Evolutionary conservation across 2,113 vertebrate genomes (phyloP), one percentile per base, ranked within the genome.

Genomic region (Fukomys damarensis): DNA sequence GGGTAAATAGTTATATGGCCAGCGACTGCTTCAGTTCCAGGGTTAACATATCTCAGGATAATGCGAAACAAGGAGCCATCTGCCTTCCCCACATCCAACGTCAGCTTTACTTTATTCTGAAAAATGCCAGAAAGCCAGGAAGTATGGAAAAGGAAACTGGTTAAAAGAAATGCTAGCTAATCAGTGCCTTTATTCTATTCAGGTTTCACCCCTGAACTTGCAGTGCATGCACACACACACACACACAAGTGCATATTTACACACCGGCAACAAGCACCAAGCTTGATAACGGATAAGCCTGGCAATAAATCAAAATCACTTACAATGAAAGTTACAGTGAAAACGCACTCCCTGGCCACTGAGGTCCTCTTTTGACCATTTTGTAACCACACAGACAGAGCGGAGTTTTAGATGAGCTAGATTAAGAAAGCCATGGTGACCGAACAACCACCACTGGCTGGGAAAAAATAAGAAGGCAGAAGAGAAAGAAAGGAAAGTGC

Each of bases 41-140:
- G 98, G 98, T 99, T 99, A 98, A 99, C 93, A 81, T 99, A 99
- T 97, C 99, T 99, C 98, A 99, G 98, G 98, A 99, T 96, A 98
- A 99, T 93, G 59, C 81, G 98, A 98, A 99, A 99, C 93, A 98
- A 98, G 93, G 98, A 98, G 87, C 96, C 98, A 83, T 96, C 98
- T 92, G 98, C 98, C 70, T 98, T 98, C 96, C 98, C 99, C 96
- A 99, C 99, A 97, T 98, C 99, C 98, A 99, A 98, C 97, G 97
- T 98, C 98, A 99, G 98, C 98, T 98, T 99, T 96, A 99, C 99
- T 98, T 99, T 99, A 97, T 98, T 99, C 99, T 99, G 99, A 97
- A 99, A 98, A 98, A 98, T 61, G 96, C 19, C 97, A 93, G 93
- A 74, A 90, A 86, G 93, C 82, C 96, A 0, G 96, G 94, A 97